Base-by-base conservation (phyloP, 2,113 vertebrate genomes). In the Aspidoscelis tigris region DNA sequence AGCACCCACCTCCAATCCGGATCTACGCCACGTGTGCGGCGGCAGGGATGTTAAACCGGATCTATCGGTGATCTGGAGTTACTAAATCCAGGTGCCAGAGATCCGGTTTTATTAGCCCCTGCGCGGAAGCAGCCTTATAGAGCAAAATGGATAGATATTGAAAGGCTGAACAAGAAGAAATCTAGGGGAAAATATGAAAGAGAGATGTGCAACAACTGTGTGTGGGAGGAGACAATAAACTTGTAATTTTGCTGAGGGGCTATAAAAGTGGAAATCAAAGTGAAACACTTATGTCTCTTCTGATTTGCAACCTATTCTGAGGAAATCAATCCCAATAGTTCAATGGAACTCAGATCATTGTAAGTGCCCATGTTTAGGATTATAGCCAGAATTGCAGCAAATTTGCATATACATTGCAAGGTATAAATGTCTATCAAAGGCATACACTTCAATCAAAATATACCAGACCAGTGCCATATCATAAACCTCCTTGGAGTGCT, bases 381-480 rank as follows among this genome's bases (percentile, higher is more conserved):
- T n/a, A 8, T 26, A 81, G 47, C 39, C 53, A 76, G 64, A 68
- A 41, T 47, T 26, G 5, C 12, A 16, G 72, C 64, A 81, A 61
- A 47, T 75, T 80, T 75, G 58, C 78, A 69, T 71, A 65, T 70
- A 61, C 21, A 33, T 61, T 81, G 26, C 65, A 83, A 75, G 3
- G 61, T 79, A 33, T 33, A 58, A 18, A 24, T 14, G 14, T 33
- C 26, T 87, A 58, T 66, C 22, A 55, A 69, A 78, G 70, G 16
- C 33, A 68, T 74, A 50, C 14, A 33, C 50, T n/a, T 74, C 24
- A 69, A 33, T 66, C 44, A 68, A 44, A 77, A 47, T 66, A 66
- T 50, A 18, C 26, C 11, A 76, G 81, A 68, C 65, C 20, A 61
- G 14, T 53, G 26, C 26, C 58, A 53, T 69, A 82, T 75, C 22